Evolutionary conservation across 2,888 invertebrate species (phyloP), one percentile per base, ranked within the genome.

Genomic region (Sinohyriopsis cumingii): DNA sequence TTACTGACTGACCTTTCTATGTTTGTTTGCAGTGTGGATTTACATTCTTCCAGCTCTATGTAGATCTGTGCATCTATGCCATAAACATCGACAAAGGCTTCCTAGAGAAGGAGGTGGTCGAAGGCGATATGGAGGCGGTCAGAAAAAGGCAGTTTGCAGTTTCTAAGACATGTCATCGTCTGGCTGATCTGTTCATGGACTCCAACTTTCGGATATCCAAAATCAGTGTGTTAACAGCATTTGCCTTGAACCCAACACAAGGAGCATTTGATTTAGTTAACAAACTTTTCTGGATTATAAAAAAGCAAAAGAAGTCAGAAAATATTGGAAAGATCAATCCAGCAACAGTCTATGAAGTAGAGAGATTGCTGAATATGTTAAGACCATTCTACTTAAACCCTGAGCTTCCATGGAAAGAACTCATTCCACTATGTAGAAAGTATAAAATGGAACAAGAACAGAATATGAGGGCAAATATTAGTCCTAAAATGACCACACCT

Each of bases 1-100:
- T 45, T 45, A 12, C 3, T 45, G 12, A 45, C 45, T 3, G 3
- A 15, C 15, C 15, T 45, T 45, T 45, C 12, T 45, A 45, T 45
- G 45, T 72, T 60, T 63, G 55, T 55, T 81, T 84, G 65, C 84
- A 87, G 86, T 86, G 85, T 79, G 86, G 86, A 5, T 82, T 84
- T 59, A 80, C 73, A 61, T 82, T 83, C 61, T 77, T 86, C n/a
- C 86, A 87, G 72, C 77, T 87, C 33, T 86, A 84, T 69, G 82
- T 84, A 59, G 86, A 86, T 67, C 75, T 87, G 67, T 85, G 84
- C 75, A 82, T 86, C 59, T 87, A 83, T 73, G 86, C 86, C 9
- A 78, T 87, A 57, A 87, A 87, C 72, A 79, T 86, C 22, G 86
- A 87, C 74, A 87, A 86, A 67, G 84, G 85, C 5, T 81, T 80